These are phyloP conservation scores for Phyllostomus discolor DNA, from an alignment of 2,113 vertebrate species.

Conservation along the genomic window DNA sequence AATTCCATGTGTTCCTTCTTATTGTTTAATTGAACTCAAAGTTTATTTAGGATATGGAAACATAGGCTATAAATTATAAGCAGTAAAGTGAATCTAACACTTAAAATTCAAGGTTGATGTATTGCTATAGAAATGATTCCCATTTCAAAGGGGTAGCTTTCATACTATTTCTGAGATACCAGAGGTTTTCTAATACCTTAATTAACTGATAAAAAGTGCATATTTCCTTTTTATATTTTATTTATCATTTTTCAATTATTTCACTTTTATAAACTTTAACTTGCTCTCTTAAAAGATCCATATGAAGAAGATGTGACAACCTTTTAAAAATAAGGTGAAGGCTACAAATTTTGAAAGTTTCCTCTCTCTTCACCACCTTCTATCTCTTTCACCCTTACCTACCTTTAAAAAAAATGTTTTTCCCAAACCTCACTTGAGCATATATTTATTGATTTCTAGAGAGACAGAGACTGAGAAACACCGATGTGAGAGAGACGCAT, in stretches of 20 bases:
- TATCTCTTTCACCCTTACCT: neutral
- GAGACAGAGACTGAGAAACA: too few species aligned
- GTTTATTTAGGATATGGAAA: neutral
- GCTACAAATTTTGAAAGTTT: neutral
- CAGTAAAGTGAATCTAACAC: neutral
- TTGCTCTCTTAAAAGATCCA: neutral
- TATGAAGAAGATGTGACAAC: neutral
- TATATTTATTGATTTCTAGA: too few species aligned
- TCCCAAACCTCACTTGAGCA: too few species aligned
- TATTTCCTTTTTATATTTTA: neutral
- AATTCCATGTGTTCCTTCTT: neutral
- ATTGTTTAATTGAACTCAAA: neutral
- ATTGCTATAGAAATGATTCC: neutral
- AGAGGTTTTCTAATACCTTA: neutral
- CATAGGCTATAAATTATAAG: neutral
- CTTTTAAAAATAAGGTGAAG: neutral
- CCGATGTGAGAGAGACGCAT: too few species aligned
- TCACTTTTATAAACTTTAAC: neutral
- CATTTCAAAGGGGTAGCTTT: neutral
- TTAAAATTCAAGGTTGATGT: neutral
- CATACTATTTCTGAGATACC: neutral
- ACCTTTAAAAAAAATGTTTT: too few species aligned
- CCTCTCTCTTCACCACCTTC: neutral
- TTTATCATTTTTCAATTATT: constrained; percentile 11
- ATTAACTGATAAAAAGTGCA: neutral